Evolutionary conservation across 2,888 invertebrate genomes (phyloP).

Genomic region (Euzetes globulus): DNA sequence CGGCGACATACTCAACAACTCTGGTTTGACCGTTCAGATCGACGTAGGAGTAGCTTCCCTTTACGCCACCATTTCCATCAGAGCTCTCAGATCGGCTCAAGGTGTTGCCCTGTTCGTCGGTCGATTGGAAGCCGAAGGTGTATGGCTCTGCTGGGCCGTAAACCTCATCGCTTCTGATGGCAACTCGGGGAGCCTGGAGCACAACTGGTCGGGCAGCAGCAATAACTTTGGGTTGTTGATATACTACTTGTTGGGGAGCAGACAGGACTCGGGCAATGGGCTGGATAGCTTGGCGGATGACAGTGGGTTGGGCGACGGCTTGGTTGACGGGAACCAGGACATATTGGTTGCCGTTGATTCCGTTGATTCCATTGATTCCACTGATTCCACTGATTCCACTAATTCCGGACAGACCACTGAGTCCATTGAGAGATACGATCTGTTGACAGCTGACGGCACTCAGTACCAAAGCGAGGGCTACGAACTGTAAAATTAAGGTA

Average conservation of each 20-base stretch:
- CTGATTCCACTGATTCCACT: too few species aligned
- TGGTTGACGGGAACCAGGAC: not conserved
- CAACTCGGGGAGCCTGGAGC: not conserved
- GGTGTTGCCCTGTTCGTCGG: conserved; percentile 38
- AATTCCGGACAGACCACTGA: not conserved
- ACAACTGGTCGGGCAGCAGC: not conserved
- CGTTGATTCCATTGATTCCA: not conserved
- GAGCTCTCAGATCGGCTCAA: conserved; percentile 38
- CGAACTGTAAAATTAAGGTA: not conserved
- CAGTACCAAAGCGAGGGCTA: not conserved
- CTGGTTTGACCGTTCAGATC: conserved; percentile 16
- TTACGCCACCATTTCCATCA: conserved; percentile 37
- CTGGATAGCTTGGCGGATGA: not conserved
- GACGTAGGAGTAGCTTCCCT: conserved; percentile 39
- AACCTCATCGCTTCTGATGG: conserved; percentile 1
- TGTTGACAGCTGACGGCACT: not conserved
- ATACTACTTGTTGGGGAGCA: not conserved
- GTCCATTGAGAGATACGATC: not conserved
- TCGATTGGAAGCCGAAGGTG: conserved; percentile 39
- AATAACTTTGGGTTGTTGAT: not conserved
- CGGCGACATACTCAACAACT: conserved; percentile 6
- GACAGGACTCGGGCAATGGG: not conserved
- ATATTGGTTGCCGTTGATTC: not conserved
- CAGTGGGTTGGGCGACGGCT: not conserved
- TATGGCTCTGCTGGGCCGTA: conserved; percentile 36